Conservation (phyloP, 1,140 invertebrate genomes). For the Matsumurasca onukii region DNA sequence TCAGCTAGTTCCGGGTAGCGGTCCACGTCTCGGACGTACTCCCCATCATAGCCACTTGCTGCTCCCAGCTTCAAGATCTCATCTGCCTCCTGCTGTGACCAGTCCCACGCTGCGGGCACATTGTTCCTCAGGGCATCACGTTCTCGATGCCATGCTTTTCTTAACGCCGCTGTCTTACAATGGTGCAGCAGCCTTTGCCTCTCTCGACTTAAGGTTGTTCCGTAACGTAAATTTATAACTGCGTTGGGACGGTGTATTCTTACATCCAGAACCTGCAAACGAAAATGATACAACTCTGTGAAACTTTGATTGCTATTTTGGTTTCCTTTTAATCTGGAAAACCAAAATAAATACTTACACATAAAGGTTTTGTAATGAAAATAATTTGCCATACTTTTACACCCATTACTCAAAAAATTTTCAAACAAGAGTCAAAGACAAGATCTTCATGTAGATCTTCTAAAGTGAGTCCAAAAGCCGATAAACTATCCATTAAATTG, state of each 20-base stretch:
- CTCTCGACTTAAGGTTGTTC: constrained; percentile 85
- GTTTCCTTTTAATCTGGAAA: too few relatives aligned
- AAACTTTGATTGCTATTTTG: too few relatives aligned
- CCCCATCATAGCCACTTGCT: constrained; percentile 81
- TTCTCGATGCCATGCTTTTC: constrained; percentile 91
- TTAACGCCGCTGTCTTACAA: constrained; percentile 78
- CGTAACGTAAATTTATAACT: constrained; percentile 83
- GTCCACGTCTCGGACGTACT: constrained; percentile 87
- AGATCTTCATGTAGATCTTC: too few relatives aligned
- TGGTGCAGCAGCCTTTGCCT: constrained; percentile 84
- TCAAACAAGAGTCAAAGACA: too few relatives aligned
- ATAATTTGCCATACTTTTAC: too few relatives aligned
- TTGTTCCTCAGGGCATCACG: constrained; percentile 78
- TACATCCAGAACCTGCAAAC: constrained; percentile 64
- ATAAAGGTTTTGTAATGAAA: too few relatives aligned
- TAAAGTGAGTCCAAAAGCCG: too few relatives aligned
- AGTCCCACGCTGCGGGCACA: constrained; percentile 67
- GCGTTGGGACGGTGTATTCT: constrained; percentile 83
- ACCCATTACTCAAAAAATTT: too few relatives aligned
- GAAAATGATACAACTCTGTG: neutral
- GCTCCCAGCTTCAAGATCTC: constrained; percentile 82
- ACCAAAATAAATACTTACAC: too few relatives aligned
- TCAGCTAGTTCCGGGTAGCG: constrained; percentile 90
- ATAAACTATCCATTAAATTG: too few relatives aligned
- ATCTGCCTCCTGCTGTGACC: constrained; percentile 73